Percentiles rank a stretch among this genome's conserved stretches.
Evolutionary conservation across 2,888 invertebrate species (phyloP).

Genomic region (Thelaira solivaga): DNA sequence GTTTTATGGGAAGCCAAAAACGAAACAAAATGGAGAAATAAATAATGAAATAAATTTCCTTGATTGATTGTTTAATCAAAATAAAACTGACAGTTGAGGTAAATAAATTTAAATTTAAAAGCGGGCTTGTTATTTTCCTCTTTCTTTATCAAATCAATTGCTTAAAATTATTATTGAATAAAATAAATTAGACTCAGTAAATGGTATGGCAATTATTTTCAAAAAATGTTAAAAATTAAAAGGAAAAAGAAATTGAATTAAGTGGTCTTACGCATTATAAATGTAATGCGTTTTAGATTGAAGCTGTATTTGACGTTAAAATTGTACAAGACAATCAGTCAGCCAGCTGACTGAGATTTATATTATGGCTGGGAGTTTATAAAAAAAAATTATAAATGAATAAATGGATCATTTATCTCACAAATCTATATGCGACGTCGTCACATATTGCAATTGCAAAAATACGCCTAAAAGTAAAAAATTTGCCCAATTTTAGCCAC

Average conservation of each 20-base stretch:
- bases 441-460: too few species aligned
- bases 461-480: too few species aligned
- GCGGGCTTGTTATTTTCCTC: background rate
- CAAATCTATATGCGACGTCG: too few species aligned
- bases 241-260: too few species aligned
- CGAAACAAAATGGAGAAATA: background rate
- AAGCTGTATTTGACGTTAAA: background rate
- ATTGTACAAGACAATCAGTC: background rate
- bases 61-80: conserved; percentile 52
- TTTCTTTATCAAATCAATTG: background rate
- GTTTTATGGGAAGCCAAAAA: background rate
- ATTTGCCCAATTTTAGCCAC: too few species aligned
- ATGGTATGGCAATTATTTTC: background rate
- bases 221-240: background rate
- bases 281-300: background rate
- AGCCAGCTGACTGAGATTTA: too few species aligned
- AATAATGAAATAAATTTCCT: conserved; percentile 44
- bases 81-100: conserved; percentile 29
- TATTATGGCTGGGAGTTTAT: too few species aligned
- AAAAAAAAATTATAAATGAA: too few species aligned
- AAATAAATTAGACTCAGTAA: background rate
- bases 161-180: background rate
- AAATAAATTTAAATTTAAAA: conserved; percentile 42
- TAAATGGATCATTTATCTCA: too few species aligned
- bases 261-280: conserved; percentile 4